Evolutionary conservation across 2,113 vertebrate genomes (phyloP).

Genomic region (Plecturocebus donacophilus): DNA sequence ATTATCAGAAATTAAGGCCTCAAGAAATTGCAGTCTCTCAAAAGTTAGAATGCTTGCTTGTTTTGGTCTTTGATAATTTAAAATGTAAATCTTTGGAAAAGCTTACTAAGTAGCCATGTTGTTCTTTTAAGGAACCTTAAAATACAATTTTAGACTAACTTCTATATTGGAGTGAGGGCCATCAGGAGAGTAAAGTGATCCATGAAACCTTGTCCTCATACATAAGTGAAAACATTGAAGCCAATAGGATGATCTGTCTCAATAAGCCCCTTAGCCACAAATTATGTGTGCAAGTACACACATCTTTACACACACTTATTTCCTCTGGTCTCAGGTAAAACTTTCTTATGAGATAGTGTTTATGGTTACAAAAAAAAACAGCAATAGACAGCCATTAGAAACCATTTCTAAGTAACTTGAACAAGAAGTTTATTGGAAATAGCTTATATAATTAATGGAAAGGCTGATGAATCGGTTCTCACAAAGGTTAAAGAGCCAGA

Average conservation of each 20-base stretch:
- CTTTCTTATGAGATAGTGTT: not conserved
- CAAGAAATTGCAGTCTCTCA: not conserved
- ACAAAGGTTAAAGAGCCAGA: not conserved
- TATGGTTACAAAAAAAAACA: not conserved
- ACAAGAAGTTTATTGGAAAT: not conserved
- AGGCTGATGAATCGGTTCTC: not conserved
- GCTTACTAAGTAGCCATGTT: not conserved
- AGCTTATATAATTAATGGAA: not conserved
- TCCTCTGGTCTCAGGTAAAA: not conserved
- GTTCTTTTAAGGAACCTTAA: conserved; percentile 25
- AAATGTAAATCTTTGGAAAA: conserved; percentile 30
- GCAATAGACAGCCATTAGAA: not conserved
- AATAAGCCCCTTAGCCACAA: not conserved
- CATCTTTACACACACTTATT: not conserved
- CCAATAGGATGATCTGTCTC: not conserved
- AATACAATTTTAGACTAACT: conserved; percentile 24
- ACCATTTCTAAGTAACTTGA: not conserved
- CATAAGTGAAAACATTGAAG: not conserved
- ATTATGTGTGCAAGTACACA: not conserved
- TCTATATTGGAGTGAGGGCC: not conserved
- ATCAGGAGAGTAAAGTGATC: not conserved
- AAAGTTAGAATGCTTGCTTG: conserved; percentile 24
- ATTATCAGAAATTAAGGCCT: not conserved
- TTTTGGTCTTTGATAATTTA: conserved; percentile 8
- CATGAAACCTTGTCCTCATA: not conserved